Evolutionary conservation across 2,888 invertebrate species (phyloP).

Genomic region (Dryobotodes eremita): DNA sequence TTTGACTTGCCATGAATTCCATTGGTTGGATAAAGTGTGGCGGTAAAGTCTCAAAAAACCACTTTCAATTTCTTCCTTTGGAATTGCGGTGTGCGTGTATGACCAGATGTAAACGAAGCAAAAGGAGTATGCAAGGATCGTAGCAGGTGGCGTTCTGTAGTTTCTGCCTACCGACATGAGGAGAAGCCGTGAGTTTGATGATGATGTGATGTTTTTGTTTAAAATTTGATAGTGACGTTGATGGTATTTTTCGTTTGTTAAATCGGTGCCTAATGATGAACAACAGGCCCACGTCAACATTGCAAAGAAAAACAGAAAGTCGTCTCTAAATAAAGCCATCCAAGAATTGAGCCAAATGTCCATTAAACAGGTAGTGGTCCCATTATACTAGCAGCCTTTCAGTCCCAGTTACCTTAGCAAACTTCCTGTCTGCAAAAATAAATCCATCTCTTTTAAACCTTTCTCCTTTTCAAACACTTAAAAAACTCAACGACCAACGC

Average conservation of each 20-base stretch:
- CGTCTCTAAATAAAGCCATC: neutral
- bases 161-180: too few species aligned
- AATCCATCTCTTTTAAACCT: slow-evolving; percentile 46
- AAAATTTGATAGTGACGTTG: neutral
- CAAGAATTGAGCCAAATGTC: slow-evolving; percentile 2
- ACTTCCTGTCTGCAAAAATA: slow-evolving; percentile 59
- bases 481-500: slow-evolving; percentile 51
- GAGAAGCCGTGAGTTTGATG: too few species aligned
- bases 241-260: neutral
- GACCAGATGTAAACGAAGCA: too few species aligned
- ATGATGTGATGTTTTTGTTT: too few species aligned
- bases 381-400: slow-evolving; percentile 27
- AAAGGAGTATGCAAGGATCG: too few species aligned
- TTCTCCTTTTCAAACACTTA: slow-evolving; percentile 56
- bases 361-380: slow-evolving; percentile 13
- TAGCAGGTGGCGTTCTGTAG: too few species aligned
- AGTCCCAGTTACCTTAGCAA: slow-evolving; percentile 34
- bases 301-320: neutral
- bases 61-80: neutral
- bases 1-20: too few species aligned
- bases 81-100: neutral
- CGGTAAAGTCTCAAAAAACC: neutral
- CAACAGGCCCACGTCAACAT: neutral
- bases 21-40: too few species aligned
- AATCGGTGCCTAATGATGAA: neutral